These are phyloP conservation scores for Rhagophthalmus giganteus DNA, from an alignment of 2,888 invertebrate genomes.

Conservation along the genomic window DNA sequence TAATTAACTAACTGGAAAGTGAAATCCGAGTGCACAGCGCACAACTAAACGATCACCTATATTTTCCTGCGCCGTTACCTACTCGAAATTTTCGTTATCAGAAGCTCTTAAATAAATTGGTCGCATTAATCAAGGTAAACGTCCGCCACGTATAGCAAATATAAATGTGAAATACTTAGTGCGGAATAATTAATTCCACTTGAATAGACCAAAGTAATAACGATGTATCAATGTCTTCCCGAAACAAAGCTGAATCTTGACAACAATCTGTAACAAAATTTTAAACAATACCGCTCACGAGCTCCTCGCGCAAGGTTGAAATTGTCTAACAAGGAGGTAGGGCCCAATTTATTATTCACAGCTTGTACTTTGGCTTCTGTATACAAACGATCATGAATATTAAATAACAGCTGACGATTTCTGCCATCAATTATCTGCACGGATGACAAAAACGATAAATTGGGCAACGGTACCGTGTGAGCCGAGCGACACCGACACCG, in stretches of 20 bases:
- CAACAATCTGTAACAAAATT: constrained; percentile 26
- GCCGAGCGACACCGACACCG: not conserved
- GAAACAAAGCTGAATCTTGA: constrained; percentile 26
- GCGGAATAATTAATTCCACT: constrained; percentile 25
- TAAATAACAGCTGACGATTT: constrained; percentile 19
- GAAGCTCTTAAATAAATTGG: constrained; percentile 23
- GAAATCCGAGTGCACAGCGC: not conserved
- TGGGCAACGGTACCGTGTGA: no score
- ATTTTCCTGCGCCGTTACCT: not conserved
- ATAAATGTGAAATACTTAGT: constrained; percentile 26
- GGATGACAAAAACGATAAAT: constrained; percentile 7
- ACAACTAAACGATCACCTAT: no score
- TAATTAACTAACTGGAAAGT: not conserved
- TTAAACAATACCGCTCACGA: constrained; percentile 19
- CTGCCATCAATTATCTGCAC: constrained; percentile 16
- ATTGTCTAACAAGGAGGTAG: constrained; percentile 15
- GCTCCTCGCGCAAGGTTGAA: constrained; percentile 14
- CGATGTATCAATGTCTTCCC: constrained; percentile 24
- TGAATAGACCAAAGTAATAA: constrained; percentile 27
- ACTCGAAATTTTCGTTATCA: constrained; percentile 12
- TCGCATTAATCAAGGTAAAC: constrained; percentile 26
- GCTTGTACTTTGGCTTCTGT: constrained; percentile 13
- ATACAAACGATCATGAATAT: constrained; percentile 24
- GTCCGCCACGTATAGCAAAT: constrained; percentile 20
- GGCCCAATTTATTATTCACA: constrained; percentile 20